Base-by-base conservation (phyloP, 2,888 invertebrate genomes). In the Rhingia rostrata region DNA sequence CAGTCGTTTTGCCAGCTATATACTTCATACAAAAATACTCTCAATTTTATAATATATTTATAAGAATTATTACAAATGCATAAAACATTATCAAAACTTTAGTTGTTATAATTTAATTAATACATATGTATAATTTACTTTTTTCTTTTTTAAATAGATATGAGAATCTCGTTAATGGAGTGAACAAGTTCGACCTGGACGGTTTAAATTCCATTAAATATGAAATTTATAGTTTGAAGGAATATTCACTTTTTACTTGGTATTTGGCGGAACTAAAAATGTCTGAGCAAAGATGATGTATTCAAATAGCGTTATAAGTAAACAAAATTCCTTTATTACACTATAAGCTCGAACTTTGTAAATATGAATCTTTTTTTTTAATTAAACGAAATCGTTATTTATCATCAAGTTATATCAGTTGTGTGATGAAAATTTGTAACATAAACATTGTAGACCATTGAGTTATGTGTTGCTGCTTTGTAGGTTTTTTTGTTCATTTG, bases 181-280 rank as follows among this genome's bases (percentile, higher is more conserved):
- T 95, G 87, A 95, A 95, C 89, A 94, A 96, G 88, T 97, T 95
- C 91, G 94, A 95, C 86, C 95, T 95, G 86, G 98, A 98, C 89
- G 98, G 98, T 6, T 93, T 98, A 63, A 97, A 95, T 88, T 97
- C 95, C 87, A 94, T 98, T 58, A 94, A 95, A 87, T 98, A 98
- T 92, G 94, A 94, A 87, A 89, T 96, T 69, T 92, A 95, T 73
- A 93, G 94, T 87, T 93, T 94, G 58, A 93, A 94, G 86, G 93
- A 94, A 80, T 94, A 94, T 86, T 94, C 95, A 87, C 92, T 97
- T 5, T 97, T 96, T 92, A 97, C 97, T 9, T 96, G 96, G 95
- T 92, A 97, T 49, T 91, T 96, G 87, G 97, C 95, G 32, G 95
- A 95, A 89, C 93, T 97, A 69, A 94, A 94, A 88, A 89, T 90